Conservation (phyloP, 2,888 invertebrate species). For the Eubasilissa splendida region DNA sequence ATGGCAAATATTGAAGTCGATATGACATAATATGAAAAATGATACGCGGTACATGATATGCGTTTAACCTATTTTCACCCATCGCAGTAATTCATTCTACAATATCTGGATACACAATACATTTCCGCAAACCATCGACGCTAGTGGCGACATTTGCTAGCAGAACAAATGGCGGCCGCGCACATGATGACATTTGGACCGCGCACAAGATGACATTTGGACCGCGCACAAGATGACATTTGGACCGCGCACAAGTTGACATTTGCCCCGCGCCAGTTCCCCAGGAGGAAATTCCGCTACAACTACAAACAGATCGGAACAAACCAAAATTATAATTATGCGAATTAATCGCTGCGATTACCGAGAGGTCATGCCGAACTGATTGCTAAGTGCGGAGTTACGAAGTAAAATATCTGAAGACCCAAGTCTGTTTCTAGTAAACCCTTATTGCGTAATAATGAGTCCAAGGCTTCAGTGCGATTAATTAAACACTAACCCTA, state of each 20-base stretch:
- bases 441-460: no score
- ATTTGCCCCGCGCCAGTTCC: slow-evolving; percentile 13
- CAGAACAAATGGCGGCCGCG: slow-evolving; percentile 6
- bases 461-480: no score
- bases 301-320: background rate
- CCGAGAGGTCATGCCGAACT: background rate
- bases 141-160: slow-evolving; percentile 18
- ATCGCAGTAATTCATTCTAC: background rate
- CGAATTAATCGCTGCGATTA: background rate
- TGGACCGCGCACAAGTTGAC: background rate
- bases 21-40: no score
- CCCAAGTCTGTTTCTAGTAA: no score
- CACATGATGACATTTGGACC: slow-evolving; percentile 9
- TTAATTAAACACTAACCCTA: no score
- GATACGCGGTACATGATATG: no score
- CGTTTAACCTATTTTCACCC: no score
- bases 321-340: background rate
- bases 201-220: slow-evolving; percentile 20
- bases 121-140: slow-evolving; percentile 7
- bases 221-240: slow-evolving; percentile 19
- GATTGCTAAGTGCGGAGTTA: no score
- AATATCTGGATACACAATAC: slow-evolving; percentile 2
- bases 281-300: background rate
- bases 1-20: no score
- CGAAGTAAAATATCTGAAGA: no score